Percentiles rank a stretch among this genome's conserved stretches.
phyloP scores from a whole-genome alignment of 92 coral and sea anemone genomes.

The Epizoanthus stellaris region DNA sequence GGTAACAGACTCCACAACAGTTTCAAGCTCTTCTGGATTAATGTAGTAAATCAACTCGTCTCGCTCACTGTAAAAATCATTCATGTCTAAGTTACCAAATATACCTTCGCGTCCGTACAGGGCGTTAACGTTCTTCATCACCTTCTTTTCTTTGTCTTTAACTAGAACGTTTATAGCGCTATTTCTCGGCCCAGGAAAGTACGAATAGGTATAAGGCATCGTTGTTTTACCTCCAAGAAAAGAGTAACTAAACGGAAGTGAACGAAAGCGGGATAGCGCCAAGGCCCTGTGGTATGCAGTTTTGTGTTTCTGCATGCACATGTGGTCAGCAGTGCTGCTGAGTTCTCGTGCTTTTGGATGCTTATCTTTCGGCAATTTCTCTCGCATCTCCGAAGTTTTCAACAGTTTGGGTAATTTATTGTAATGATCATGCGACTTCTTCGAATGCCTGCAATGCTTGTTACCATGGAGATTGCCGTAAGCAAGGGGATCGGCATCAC shows the following conservation, averaged over 20 bases:
- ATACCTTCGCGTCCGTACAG: constrained; percentile 62
- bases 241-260: constrained; percentile 64
- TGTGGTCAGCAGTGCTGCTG: constrained; percentile 56
- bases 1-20: constrained; percentile 58
- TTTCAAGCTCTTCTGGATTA: constrained; percentile 65
- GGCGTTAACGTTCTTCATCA: neutral
- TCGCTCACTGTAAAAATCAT: constrained; percentile 74
- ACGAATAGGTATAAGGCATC: constrained; percentile 65
- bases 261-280: constrained; percentile 71
- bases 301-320: constrained; percentile 72
- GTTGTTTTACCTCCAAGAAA: constrained; percentile 58
- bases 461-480: constrained; percentile 54
- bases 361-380: constrained; percentile 53
- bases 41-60: constrained; percentile 83
- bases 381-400: constrained; percentile 76
- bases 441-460: constrained; percentile 74
- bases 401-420: constrained; percentile 73
- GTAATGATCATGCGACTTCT: constrained; percentile 71
- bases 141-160: constrained; percentile 41
- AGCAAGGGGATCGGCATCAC: constrained; percentile 32
- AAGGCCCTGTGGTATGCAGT: constrained; percentile 83
- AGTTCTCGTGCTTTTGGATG: constrained; percentile 27
- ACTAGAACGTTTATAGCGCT: constrained; percentile 38
- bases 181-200: constrained; percentile 68
- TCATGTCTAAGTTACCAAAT: constrained; percentile 84